phyloP scores from a whole-genome alignment of 1,140 invertebrate species.

The Venustaconcha ellipsiformis region DNA sequence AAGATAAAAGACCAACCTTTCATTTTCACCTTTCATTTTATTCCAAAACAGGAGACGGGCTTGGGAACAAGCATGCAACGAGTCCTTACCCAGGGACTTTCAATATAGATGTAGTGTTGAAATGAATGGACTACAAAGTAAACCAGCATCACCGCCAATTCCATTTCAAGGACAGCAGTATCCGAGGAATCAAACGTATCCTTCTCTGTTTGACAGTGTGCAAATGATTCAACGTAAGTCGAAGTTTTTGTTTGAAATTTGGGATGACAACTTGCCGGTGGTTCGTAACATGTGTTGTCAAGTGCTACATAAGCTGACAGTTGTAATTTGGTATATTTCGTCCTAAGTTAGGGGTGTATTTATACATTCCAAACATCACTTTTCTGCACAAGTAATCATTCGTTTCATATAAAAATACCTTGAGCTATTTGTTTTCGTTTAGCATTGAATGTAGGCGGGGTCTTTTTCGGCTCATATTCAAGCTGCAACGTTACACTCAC shows the following conservation, averaged over 20 bases:
- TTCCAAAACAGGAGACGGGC: conserved; percentile 55
- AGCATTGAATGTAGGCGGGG: conserved; percentile 23
- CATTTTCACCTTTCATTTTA: conserved; percentile 35
- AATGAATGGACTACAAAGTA: conserved; percentile 58
- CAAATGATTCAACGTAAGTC: too few relatives aligned
- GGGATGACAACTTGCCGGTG: too few relatives aligned
- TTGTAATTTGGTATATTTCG: too few relatives aligned
- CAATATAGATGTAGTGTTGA: conserved; percentile 49
- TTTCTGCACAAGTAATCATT: too few relatives aligned
- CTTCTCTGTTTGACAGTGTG: not conserved
- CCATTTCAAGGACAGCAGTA: conserved; percentile 46
- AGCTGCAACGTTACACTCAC: conserved; percentile 2
- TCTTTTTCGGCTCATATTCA: conserved; percentile 21
- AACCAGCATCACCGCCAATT: conserved; percentile 50
- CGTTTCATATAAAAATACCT: not conserved
- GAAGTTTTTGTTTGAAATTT: too few relatives aligned
- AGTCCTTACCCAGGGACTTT: conserved; percentile 53
- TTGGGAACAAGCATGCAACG: conserved; percentile 58
- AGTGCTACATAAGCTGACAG: too few relatives aligned
- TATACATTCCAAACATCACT: too few relatives aligned
- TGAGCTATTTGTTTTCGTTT: not conserved
- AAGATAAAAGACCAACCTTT: conserved; percentile 30
- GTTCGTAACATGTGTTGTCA: too few relatives aligned
- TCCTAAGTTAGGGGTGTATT: too few relatives aligned
- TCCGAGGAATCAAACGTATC: conserved; percentile 45